Percentiles rank a stretch among this genome's conserved stretches.
Conservation (phyloP, 2,888 invertebrate genomes). For the Endomychus coccineus region DNA sequence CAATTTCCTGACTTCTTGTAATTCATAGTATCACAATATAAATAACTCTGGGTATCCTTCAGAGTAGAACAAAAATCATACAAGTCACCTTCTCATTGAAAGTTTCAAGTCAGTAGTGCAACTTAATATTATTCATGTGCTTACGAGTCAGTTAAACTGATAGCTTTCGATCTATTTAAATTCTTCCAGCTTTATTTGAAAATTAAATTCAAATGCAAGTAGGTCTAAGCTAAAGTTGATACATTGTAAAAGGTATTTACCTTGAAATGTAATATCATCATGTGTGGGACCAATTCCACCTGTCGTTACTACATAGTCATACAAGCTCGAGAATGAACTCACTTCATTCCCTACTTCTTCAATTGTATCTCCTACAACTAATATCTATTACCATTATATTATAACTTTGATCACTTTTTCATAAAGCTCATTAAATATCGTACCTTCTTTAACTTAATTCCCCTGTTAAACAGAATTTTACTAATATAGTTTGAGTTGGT, state of each 20-base stretch:
- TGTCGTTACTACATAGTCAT: conserved; percentile 62
- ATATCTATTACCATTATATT: conserved; percentile 45
- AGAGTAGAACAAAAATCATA: no score
- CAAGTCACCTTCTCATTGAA: no score
- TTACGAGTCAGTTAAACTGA: no score
- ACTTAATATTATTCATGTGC: no score
- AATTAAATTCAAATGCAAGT: no score
- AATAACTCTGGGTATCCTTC: no score
- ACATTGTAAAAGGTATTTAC: conserved; percentile 37
- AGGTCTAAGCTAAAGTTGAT: no score
- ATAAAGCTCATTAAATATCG: conserved; percentile 14
- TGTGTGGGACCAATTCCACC: conserved; percentile 76
- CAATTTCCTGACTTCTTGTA: no score
- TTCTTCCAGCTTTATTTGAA: no score
- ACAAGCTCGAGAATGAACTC: conserved; percentile 50
- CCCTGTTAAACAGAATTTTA: conserved; percentile 52
- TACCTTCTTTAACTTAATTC: conserved; percentile 55
- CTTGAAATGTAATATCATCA: conserved; percentile 69
- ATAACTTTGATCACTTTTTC: conserved; percentile 1
- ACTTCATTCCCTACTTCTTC: conserved; percentile 59
- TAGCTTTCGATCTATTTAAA: no score
- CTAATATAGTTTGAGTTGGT: conserved; percentile 61
- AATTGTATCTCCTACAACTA: conserved; percentile 59
- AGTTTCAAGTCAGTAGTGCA: no score
- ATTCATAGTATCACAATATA: no score